Percentiles rank a stretch among this genome's conserved stretches.
Conservation (phyloP, 2,113 vertebrate genomes). For the Pteruthius melanotis region DNA sequence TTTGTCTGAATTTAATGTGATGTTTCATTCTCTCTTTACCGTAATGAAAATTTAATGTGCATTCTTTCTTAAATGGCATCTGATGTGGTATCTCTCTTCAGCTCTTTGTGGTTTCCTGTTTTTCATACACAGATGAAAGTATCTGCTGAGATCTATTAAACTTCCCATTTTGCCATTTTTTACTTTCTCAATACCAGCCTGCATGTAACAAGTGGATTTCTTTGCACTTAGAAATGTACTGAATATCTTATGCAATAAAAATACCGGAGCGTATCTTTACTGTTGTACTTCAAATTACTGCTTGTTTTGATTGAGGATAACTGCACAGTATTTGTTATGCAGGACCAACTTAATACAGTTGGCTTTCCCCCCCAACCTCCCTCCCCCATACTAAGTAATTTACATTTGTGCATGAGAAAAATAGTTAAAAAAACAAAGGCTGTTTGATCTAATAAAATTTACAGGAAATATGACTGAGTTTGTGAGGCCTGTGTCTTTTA, state of each 20-base stretch:
- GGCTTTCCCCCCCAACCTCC: accelerated
- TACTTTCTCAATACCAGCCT: slow-evolving; percentile 11
- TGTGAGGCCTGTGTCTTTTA: background rate
- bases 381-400: background rate
- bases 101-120: slow-evolving; percentile 81
- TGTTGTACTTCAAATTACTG: background rate
- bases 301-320: background rate
- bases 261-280: background rate
- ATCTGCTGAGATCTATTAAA: slow-evolving; percentile 56
- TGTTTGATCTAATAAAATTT: background rate
- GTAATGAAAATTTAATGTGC: slow-evolving; percentile 64
- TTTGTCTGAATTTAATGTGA: slow-evolving; percentile 37
- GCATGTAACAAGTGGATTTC: background rate
- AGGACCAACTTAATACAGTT: background rate
- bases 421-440: background rate
- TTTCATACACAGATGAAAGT: slow-evolving; percentile 63
- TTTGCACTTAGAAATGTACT: background rate
- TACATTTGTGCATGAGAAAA: background rate
- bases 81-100: slow-evolving; percentile 72
- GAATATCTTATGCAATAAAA: background rate
- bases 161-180: slow-evolving; percentile 34
- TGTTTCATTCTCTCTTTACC: slow-evolving; percentile 34
- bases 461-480: background rate
- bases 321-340: background rate
- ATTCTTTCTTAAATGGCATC: slow-evolving; percentile 68